phyloP scores from a whole-genome alignment of 2,888 invertebrate genomes.

The Odontocerum albicorne region DNA sequence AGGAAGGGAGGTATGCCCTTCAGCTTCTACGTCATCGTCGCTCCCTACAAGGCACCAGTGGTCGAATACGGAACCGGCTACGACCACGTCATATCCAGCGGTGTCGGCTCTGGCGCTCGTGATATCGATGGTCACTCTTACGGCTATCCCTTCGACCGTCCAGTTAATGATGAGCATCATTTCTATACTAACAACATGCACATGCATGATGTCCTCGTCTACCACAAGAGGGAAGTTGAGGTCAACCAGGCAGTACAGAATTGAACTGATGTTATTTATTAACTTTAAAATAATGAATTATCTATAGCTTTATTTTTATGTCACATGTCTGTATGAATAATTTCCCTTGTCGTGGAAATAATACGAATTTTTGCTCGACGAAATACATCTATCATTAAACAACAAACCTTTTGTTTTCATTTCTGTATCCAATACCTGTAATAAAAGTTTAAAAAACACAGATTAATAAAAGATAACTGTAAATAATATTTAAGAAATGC shows the following conservation, averaged over 20 bases:
- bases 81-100: slow-evolving; percentile 54
- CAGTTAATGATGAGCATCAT: slow-evolving; percentile 43
- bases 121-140: slow-evolving; percentile 51
- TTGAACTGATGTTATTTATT: slow-evolving; percentile 2
- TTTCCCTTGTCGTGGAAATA: too few relatives aligned
- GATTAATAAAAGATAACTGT: too few relatives aligned
- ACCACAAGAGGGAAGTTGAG: slow-evolving; percentile 49
- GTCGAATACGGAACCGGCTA: slow-evolving; percentile 48
- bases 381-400: too few relatives aligned
- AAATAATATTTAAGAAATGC: neutral
- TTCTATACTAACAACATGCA: slow-evolving; percentile 51
- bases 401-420: too few relatives aligned
- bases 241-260: slow-evolving; percentile 18
- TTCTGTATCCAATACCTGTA: too few relatives aligned
- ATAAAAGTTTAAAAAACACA: too few relatives aligned
- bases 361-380: too few relatives aligned
- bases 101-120: slow-evolving; percentile 25
- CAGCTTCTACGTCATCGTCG: slow-evolving; percentile 65
- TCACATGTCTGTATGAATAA: too few relatives aligned
- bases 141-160: slow-evolving; percentile 61
- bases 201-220: slow-evolving; percentile 55
- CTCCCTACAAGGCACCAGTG: slow-evolving; percentile 51
- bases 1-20: slow-evolving; percentile 65
- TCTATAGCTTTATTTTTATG: neutral
- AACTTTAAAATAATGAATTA: neutral